A percentile compares a stretch with the other conserved stretches of the same genome.
Conservation (phyloP, 2,797 vertebrate genomes). For the Morus bassanus region DNA sequence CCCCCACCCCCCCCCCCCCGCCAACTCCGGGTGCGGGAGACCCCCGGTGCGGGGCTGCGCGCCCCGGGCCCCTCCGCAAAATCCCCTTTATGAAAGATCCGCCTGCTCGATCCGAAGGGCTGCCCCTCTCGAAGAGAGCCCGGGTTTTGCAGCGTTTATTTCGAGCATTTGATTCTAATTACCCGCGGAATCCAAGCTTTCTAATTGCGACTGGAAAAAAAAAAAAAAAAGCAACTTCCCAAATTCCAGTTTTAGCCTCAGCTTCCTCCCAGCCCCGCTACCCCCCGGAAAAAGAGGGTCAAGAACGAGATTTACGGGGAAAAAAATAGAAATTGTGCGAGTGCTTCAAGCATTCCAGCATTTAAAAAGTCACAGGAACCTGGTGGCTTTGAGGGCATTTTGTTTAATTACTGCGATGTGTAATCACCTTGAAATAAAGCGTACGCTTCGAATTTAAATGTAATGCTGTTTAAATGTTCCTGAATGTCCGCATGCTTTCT, state of each 20-base stretch:
- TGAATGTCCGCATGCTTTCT: neutral
- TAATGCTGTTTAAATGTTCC: neutral
- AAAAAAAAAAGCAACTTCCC: neutral
- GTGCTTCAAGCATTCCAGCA: neutral
- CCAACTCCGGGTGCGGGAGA: neutral
- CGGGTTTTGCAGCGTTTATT: neutral
- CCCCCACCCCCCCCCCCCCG: too few species aligned
- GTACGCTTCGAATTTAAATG: neutral
- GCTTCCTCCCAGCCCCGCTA: neutral
- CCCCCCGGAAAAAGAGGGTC: neutral
- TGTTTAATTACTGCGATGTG: neutral
- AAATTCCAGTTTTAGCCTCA: neutral
- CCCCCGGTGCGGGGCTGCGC: neutral
- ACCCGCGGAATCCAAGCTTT: slow-evolving; percentile 7
- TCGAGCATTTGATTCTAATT: slow-evolving; percentile 71
- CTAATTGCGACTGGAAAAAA: slow-evolving; percentile 24
- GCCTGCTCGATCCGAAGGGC: neutral
- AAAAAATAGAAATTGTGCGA: neutral
- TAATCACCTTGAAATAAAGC: neutral
- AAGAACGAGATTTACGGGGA: neutral
- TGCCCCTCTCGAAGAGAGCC: neutral
- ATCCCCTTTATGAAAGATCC: neutral
- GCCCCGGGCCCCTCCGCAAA: neutral
- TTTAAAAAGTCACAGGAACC: neutral
- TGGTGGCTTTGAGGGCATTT: neutral